phyloP scores from a whole-genome alignment of 2,888 invertebrate species.

The Caenorhabditis sp. region DNA sequence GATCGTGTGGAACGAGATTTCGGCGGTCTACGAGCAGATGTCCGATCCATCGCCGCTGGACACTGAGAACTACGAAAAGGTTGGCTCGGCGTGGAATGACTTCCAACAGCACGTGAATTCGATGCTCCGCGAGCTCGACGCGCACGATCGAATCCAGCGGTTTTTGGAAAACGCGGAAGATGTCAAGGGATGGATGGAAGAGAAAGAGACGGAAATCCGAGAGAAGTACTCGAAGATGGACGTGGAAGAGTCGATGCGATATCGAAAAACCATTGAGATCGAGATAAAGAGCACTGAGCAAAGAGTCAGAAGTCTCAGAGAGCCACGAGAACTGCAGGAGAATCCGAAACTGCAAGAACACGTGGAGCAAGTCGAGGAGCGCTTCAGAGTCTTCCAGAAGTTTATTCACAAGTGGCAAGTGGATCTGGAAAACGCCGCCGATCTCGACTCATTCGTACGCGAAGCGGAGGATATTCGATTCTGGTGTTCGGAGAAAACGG shows the following conservation, averaged over 20 bases:
- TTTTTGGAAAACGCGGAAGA: conserved; percentile 33
- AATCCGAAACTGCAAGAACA: conserved; percentile 7
- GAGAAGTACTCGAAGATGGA: conserved; percentile 37
- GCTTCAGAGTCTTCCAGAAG: conserved; percentile 10
- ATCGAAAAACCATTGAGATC: conserved; percentile 46
- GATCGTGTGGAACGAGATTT: conserved; percentile 40
- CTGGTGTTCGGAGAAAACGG: conserved; percentile 54
- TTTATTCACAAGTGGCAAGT: conserved; percentile 29
- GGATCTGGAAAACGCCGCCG: conserved; percentile 39
- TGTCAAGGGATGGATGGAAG: conserved; percentile 26
- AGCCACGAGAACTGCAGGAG: not conserved
- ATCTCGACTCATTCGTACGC: conserved; percentile 54
- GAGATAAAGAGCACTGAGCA: conserved; percentile 32
- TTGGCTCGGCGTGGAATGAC: conserved; percentile 9
- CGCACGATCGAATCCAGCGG: conserved; percentile 31
- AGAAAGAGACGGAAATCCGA: conserved; percentile 30
- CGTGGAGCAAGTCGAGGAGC: not conserved
- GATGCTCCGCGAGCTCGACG: conserved; percentile 24
- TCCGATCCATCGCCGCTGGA: conserved; percentile 16
- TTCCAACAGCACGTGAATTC: conserved; percentile 30
- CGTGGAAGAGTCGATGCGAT: conserved; percentile 42
- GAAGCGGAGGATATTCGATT: conserved; percentile 56
- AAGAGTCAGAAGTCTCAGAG: conserved; percentile 15
- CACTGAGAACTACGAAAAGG: conserved; percentile 5
- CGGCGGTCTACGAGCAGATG: conserved; percentile 11